Conservation (phyloP, 2,888 invertebrate species). For the Arrhopalites spinosus region DNA sequence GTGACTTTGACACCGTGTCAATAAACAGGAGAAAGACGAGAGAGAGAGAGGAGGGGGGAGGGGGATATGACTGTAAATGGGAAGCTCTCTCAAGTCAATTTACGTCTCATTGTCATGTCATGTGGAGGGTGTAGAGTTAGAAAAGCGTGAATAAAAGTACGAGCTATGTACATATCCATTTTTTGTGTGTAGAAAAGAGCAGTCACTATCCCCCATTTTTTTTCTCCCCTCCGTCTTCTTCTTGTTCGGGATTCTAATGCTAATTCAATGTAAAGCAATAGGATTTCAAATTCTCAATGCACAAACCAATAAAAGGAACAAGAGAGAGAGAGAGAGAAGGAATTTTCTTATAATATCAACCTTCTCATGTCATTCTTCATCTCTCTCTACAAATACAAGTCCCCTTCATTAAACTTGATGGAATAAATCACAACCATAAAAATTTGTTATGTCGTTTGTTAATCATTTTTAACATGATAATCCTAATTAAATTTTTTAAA, state of each 20-base stretch:
- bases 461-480: too few species aligned
- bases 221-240: neutral
- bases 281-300: neutral
- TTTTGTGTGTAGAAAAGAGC: neutral
- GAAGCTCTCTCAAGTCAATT: slow-evolving; percentile 12
- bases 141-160: slow-evolving; percentile 25
- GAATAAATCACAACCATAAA: too few species aligned
- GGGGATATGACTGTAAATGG: neutral
- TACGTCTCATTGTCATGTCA: slow-evolving; percentile 17
- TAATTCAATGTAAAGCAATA: neutral
- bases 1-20: slow-evolving; percentile 7
- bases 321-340: too few species aligned
- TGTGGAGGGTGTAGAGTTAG: neutral
- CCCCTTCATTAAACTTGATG: too few species aligned
- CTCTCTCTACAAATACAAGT: too few species aligned
- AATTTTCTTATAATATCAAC: too few species aligned
- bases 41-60: neutral
- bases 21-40: neutral
- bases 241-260: neutral
- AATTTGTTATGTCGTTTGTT: too few species aligned
- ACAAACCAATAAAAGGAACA: too few species aligned
- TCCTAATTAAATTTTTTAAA: too few species aligned
- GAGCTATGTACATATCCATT: too few species aligned
- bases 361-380: too few species aligned
- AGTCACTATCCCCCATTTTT: neutral